Percentiles rank a stretch among this genome's conserved stretches.
phyloP scores from a whole-genome alignment of 2,888 invertebrate genomes.

The Criorhina ranunculi region DNA sequence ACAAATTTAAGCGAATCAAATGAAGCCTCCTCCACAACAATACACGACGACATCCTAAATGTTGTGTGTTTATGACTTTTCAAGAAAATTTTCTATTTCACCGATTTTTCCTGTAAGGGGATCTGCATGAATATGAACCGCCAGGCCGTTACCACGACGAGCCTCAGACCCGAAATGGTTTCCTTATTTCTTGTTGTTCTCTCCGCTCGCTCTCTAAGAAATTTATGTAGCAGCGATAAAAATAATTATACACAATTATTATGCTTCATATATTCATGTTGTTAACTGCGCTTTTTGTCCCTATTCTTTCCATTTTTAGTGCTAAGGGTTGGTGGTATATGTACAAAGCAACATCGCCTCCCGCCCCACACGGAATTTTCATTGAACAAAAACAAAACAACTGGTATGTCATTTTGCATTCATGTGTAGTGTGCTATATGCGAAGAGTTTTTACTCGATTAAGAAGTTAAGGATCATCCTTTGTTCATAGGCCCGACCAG shows the following conservation, averaged over 20 bases:
- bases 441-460: constrained; percentile 61
- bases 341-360: constrained; percentile 22
- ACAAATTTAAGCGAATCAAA: constrained; percentile 62
- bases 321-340: constrained; percentile 17
- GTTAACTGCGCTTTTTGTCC: constrained; percentile 67
- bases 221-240: constrained; percentile 70
- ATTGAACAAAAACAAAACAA: constrained; percentile 64
- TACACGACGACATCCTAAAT: constrained; percentile 43
- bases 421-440: constrained; percentile 52
- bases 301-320: constrained; percentile 49
- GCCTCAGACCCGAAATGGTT: constrained; percentile 27
- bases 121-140: constrained; percentile 21
- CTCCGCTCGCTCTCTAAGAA: constrained; percentile 35
- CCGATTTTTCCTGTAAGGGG: constrained; percentile 48
- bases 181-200: constrained; percentile 28
- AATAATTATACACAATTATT: constrained; percentile 72
- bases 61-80: constrained; percentile 72
- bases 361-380: constrained; percentile 16
- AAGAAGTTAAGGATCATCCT: constrained; percentile 62
- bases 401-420: constrained; percentile 53
- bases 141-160: constrained; percentile 6
- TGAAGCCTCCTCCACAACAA: constrained; percentile 47
- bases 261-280: constrained; percentile 72
- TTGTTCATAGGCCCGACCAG: constrained; percentile 45
- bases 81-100: constrained; percentile 65